Evolutionary conservation across 2,888 invertebrate species (phyloP), one percentile per base, ranked within the genome.

Genomic region (Hirtodrosophila cameraria): DNA sequence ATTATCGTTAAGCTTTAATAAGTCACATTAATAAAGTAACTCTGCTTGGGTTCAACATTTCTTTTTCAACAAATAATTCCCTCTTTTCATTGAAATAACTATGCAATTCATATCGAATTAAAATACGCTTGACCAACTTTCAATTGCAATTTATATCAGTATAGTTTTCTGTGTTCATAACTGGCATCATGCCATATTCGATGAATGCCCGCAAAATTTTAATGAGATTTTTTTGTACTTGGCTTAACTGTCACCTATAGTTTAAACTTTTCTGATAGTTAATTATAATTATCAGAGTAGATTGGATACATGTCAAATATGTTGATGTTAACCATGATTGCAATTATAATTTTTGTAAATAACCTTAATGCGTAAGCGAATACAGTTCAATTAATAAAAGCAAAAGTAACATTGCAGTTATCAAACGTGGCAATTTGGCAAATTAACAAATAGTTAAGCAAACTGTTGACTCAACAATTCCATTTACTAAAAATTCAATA

Each of bases 381-480:
- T 8, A 27, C 25, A 27, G 33, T 39, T 45, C 55, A 55, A 41
- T 45, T 45, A 45, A 55, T 27, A 3, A n/a, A n/a, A n/a, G 6
- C 30, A 20, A 45, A 9, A 33, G 16, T 16, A 20, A 46, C n/a
- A n/a, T n/a, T n/a, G n/a, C n/a, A n/a, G n/a, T n/a, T 49, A 53
- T 25, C 49, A 58, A 42, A 36, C 13, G 15, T 20, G 33, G 33
- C 48, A 36, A 15, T 35, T 43, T 70, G 69, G 70, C 70, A 69
- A 70, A 70, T 69, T 57, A 41, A 53, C 66, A 61, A 65, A 60
- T 64, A 69, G 42, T 65, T 49, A 33, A 57, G 36, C 43, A 48
- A 49, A 55, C 52, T 48, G 49, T 60, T 60, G 38, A 60, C 20
- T 54, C 33, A 38, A 28, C 60, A 54, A 41, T 50, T 39, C 4